Conservation (phyloP, 2,888 invertebrate species). For the Synanthedon tipuliformis region DNA sequence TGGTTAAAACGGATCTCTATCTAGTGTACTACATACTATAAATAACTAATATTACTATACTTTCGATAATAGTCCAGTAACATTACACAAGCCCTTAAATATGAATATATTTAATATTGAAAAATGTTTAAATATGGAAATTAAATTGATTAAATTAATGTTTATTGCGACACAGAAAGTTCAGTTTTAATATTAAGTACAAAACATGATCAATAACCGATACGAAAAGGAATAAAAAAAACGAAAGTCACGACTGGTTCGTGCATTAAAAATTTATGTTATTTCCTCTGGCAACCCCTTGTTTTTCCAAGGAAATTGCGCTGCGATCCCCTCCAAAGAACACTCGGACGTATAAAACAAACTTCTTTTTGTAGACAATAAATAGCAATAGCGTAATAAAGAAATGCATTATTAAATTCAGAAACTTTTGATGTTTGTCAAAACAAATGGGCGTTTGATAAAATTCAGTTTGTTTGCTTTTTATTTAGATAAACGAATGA, state of each 20-base stretch:
- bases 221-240: slow-evolving; percentile 10
- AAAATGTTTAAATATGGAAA: no score
- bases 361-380: slow-evolving; percentile 26
- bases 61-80: no score
- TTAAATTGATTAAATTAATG: no score
- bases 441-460: not conserved
- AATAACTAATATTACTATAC: no score
- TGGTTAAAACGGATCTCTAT: no score
- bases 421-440: slow-evolving; percentile 33
- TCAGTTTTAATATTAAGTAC: no score
- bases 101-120: no score
- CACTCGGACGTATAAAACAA: slow-evolving; percentile 34
- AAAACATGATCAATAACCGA: slow-evolving; percentile 10
- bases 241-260: slow-evolving; percentile 8
- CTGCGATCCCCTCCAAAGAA: slow-evolving; percentile 24
- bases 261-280: slow-evolving; percentile 33
- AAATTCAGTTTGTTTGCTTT: not conserved
- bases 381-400: slow-evolving; percentile 39
- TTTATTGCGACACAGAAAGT: no score
- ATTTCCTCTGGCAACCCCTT: slow-evolving; percentile 43
- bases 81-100: no score
- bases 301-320: slow-evolving; percentile 56
- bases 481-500: no score
- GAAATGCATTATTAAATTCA: slow-evolving; percentile 54
- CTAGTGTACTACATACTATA: no score